Conservation (phyloP, 2,888 invertebrate species). For the Octodonta nipae region DNA sequence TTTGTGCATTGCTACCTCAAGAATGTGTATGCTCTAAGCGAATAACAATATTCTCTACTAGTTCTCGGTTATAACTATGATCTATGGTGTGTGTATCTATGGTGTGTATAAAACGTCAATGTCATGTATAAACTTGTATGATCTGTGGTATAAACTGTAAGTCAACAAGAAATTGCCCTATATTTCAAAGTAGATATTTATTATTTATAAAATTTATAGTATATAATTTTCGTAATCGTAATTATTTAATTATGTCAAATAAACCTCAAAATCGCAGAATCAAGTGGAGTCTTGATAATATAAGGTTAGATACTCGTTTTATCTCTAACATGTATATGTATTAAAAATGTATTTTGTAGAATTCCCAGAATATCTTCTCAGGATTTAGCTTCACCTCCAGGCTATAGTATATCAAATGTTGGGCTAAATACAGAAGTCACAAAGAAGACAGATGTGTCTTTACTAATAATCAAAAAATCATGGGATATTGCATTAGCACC, state of each 20-base stretch:
- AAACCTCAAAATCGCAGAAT: slow-evolving; percentile 22
- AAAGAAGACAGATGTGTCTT: slow-evolving; percentile 69
- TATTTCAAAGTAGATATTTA: too few species aligned
- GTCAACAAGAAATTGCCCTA: not conserved
- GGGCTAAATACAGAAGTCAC: slow-evolving; percentile 65
- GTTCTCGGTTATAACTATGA: too few species aligned
- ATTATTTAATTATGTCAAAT: slow-evolving; percentile 12
- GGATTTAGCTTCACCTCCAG: slow-evolving; percentile 62
- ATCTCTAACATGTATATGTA: not conserved
- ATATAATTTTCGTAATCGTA: too few species aligned
- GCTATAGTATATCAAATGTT: slow-evolving; percentile 61
- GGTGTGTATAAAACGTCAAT: slow-evolving; percentile 1
- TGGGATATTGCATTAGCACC: slow-evolving; percentile 95
- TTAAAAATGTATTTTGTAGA: slow-evolving; percentile 20
- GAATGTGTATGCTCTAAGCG: too few species aligned
- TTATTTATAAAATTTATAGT: not conserved
- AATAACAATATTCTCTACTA: too few species aligned
- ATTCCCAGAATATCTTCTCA: slow-evolving; percentile 17
- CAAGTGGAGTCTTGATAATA: slow-evolving; percentile 32
- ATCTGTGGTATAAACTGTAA: not conserved
- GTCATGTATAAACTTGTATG: not conserved
- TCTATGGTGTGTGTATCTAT: too few species aligned
- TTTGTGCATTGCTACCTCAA: too few species aligned
- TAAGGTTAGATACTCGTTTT: slow-evolving; percentile 21
- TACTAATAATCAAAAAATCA: slow-evolving; percentile 81